A percentile compares a stretch with the other conserved stretches of the same genome.
phyloP scores from a whole-genome alignment of 2,888 invertebrate species.

The Eilema depressum region DNA sequence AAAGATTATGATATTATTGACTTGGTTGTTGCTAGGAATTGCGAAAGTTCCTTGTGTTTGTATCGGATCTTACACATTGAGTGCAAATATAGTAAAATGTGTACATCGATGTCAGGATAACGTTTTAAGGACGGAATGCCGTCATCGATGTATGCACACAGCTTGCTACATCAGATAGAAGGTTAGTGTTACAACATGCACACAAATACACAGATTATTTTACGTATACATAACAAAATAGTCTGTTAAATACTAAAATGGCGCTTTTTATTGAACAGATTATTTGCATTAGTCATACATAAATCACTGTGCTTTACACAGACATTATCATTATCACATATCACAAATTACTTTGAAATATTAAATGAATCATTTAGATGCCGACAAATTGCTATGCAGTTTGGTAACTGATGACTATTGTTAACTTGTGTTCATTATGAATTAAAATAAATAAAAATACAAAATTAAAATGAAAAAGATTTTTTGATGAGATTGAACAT shows the following conservation, averaged over 20 bases:
- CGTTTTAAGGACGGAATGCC: constrained; percentile 11
- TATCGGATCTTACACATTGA: constrained; percentile 1
- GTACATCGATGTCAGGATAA: constrained; percentile 26
- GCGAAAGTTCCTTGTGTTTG: constrained; percentile 21
- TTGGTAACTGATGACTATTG: too few relatives aligned
- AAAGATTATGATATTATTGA: constrained; percentile 38
- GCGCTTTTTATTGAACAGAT: not conserved
- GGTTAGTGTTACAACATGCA: constrained; percentile 29
- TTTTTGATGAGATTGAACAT: not conserved
- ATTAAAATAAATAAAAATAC: too few relatives aligned
- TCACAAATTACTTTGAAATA: not conserved
- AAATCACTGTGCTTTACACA: not conserved
- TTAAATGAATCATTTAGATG: not conserved
- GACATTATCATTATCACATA: not conserved
- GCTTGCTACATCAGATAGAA: constrained; percentile 26
- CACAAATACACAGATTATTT: not conserved
- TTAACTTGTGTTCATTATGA: too few relatives aligned
- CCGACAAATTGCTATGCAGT: too few relatives aligned
- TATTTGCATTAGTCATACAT: not conserved
- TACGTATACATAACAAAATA: too few relatives aligned
- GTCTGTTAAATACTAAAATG: too few relatives aligned
- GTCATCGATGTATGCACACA: constrained; percentile 2
- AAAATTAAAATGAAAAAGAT: too few relatives aligned
- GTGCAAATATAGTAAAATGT: constrained; percentile 34
- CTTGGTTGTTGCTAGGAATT: constrained; percentile 21